Evolutionary conservation across 2,113 vertebrate species (phyloP).

Genomic region (Microcebus lehilahytsara): DNA sequence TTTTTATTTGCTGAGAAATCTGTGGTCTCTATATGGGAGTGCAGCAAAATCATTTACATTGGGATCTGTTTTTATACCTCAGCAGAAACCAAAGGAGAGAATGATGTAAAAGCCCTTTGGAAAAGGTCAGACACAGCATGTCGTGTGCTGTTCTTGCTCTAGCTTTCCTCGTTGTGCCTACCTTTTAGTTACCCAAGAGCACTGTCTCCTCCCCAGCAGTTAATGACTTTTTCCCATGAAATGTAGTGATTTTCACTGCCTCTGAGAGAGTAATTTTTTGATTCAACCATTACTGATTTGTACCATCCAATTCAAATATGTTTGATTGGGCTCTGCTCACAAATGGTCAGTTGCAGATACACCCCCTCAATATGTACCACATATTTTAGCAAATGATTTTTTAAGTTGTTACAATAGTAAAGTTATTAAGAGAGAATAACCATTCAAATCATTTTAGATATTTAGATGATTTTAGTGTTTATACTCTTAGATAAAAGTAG

Average conservation of each 20-base stretch:
- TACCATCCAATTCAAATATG: background rate
- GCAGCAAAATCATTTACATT: background rate
- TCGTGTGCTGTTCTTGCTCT: background rate
- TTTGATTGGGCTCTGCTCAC: background rate
- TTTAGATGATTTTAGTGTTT: background rate
- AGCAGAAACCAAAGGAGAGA: background rate
- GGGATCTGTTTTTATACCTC: background rate
- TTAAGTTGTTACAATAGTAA: background rate
- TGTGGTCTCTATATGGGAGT: background rate
- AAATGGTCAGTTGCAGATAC: background rate
- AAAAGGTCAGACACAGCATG: background rate
- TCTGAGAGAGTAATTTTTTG: constrained; percentile 16
- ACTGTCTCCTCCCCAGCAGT: background rate
- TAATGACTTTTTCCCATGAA: background rate
- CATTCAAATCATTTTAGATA: background rate
- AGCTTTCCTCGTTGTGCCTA: background rate
- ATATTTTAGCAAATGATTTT: background rate
- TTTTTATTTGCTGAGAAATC: constrained; percentile 4
- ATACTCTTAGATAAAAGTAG: background rate
- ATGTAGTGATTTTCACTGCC: background rate
- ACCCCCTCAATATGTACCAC: background rate
- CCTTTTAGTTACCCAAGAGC: background rate
- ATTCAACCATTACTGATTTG: constrained; percentile 10
- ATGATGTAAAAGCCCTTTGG: background rate
- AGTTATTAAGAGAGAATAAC: constrained; percentile 5